Evolutionary conservation across 2,797 vertebrate genomes (phyloP), one percentile per base, ranked within the genome.

Genomic region (Spinus pinus): DNA sequence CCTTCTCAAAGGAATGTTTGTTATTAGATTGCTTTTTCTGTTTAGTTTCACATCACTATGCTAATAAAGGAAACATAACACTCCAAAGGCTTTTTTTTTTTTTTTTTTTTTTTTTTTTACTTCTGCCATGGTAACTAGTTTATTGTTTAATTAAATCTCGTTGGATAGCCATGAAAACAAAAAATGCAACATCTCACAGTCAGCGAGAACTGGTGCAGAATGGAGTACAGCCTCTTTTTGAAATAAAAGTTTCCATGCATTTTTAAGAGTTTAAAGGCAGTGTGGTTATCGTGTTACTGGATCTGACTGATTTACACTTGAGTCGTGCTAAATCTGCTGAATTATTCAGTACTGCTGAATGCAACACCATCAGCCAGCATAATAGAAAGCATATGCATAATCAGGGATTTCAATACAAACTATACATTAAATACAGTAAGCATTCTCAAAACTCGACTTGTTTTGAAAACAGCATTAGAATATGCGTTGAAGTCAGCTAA

Each of bases 21-120:
- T 98, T 98, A 98, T 98, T 98, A 97, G 97, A 98, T 98, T 98
- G 97, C 95, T 96, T 97, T 97, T 97, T 97, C 97, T 98, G 97
- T 98, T 97, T 95, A 97, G 97, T 97, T 98, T 97, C 96, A 97
- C 97, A 97, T 98, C 96, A 95, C 95, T 97, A 97, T 97, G 97
- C 95, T 98, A 98, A 98, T 98, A 97, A 97, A 97, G 96, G 97
- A 98, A 97, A 97, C 97, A 95, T 95, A 97, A 94, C 92, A 91
- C 92, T 87, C 96, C 94, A 95, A 98, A 97, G 95, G 90, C 17
- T 81, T 41, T 46, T 67, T 35, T 47, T 51, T 60, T 67, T 67
- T 62, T 64, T 57, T 92, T 77, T 88, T 85, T 71, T 67, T 67
- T 62, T 64, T 57, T 92, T 77, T 88, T 85, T 71, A 89, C 57